These are phyloP conservation scores for Drosophila kokeensis DNA, from an alignment of 2,888 invertebrate species.

Conservation along the genomic window DNA sequence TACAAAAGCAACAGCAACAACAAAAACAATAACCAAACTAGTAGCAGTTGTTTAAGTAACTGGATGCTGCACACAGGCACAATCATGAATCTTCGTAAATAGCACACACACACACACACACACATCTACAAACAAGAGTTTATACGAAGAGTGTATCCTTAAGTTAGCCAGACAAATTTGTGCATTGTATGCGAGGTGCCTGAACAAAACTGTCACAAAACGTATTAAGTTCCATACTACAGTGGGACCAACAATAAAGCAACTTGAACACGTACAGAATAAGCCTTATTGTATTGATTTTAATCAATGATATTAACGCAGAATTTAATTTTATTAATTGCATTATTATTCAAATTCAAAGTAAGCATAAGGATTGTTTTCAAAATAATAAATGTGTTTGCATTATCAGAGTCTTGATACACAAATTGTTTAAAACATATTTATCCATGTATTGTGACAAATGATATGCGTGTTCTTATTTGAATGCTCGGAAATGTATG, in stretches of 20 bases:
- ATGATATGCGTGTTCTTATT: conserved; percentile 10
- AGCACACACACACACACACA: conserved; percentile 41
- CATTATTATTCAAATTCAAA: background rate
- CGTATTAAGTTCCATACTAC: conserved; percentile 24
- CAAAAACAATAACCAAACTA: conserved; percentile 6
- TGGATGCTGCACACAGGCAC: conserved; percentile 50
- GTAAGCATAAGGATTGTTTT: background rate
- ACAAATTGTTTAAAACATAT: background rate
- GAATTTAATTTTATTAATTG: background rate
- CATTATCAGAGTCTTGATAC: background rate
- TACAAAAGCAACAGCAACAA: background rate
- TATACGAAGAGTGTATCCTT: conserved; percentile 2
- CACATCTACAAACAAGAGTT: background rate
- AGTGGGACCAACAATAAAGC: conserved; percentile 13
- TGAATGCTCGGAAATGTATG: conserved; percentile 15
- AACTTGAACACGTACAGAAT: conserved; percentile 19
- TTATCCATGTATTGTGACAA: background rate
- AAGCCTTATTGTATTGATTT: background rate
- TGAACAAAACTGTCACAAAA: conserved; percentile 48
- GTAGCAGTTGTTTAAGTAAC: conserved; percentile 54
- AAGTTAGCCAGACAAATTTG: conserved; percentile 60
- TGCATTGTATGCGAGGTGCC: conserved; percentile 43
- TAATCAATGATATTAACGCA: background rate
- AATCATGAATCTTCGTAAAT: conserved; percentile 72
- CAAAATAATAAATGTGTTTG: background rate